These are phyloP conservation scores for Ceramica pisi DNA, from an alignment of 2,888 invertebrate genomes.

Conservation along the genomic window DNA sequence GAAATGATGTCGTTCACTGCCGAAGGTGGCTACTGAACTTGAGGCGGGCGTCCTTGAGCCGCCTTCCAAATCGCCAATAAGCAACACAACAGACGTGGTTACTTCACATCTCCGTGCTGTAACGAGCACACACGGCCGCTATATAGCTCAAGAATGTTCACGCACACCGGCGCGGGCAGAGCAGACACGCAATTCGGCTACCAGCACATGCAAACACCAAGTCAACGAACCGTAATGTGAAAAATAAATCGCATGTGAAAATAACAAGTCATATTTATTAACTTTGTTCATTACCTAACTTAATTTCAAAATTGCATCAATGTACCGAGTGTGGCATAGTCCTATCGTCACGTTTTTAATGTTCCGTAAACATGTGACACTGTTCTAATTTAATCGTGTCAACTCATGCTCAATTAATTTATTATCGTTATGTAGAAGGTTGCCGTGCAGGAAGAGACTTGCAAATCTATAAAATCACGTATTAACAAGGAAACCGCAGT, in stretches of 20 bases:
- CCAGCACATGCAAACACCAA: conserved; percentile 69
- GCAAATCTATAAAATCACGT: conserved; percentile 37
- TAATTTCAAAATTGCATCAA: conserved; percentile 30
- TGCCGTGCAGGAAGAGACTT: conserved; percentile 5
- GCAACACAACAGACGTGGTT: conserved; percentile 75
- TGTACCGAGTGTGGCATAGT: conserved; percentile 9
- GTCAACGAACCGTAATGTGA: conserved; percentile 78
- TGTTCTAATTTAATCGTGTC: conserved; percentile 43
- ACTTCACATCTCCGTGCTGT: conserved; percentile 68
- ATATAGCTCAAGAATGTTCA: conserved; percentile 73
- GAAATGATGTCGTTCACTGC: conserved; percentile 88
- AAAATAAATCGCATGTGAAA: conserved; percentile 67
- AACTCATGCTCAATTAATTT: conserved; percentile 22
- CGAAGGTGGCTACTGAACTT: conserved; percentile 88
- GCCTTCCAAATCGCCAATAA: conserved; percentile 84
- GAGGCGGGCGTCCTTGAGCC: conserved; percentile 87
- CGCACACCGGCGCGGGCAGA: conserved; percentile 70
- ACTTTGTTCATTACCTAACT: not conserved
- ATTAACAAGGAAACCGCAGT: conserved; percentile 27
- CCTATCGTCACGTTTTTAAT: conserved; percentile 40
- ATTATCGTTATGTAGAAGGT: conserved; percentile 18
- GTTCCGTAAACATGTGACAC: conserved; percentile 35
- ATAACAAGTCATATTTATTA: conserved; percentile 53
- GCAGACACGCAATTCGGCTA: conserved; percentile 64
- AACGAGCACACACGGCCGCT: conserved; percentile 72